Evolutionary conservation across 2,888 invertebrate genomes (phyloP), one percentile per base, ranked within the genome.

Genomic region (Dexiosoma caninum): DNA sequence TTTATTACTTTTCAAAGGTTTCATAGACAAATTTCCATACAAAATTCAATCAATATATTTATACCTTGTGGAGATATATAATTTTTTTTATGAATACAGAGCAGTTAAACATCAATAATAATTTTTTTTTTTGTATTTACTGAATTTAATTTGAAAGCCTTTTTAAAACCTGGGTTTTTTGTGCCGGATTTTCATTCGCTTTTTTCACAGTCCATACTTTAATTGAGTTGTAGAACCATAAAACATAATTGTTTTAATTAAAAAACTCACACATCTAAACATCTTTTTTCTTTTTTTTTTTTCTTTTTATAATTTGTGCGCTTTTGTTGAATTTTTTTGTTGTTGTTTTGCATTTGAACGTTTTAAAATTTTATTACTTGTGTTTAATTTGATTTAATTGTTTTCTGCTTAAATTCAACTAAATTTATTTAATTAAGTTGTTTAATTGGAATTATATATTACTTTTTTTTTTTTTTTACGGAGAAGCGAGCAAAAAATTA

Each of bases 151-250:
- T 12, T 40, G 1, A 40, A 14, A 40, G 8, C 14, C 40, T 1
- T 12, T 6, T 21, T 5, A 21, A 46, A 60, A 19, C 10, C 2
- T 42, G 16, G 27, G 8, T 8, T 8, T 10, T 27, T 42, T 60
- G 14, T 23, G 1, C 4, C 32, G 2, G 12, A 19, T 40, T 44
- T 23, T 59, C 42, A 23, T 3, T 27, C 4, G 27, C 6, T 51
- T 40, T 69, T 67, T 69, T 77, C 69, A 37, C 55, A 44, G 23
- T 62, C 27, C 62, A 49, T 49, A 53, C 30, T 35, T n/a, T 60
- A 77, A 76, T 69, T 69, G 37, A 69, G 69, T 62, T 55, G 55
- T 76, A 57, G 30, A 55, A 62, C 57, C 69, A 30, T 76, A 42
- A 69, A 62, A 62, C 21, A 76, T 75, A 75, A 67, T 67, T 67